These are phyloP conservation scores for Blennius ocellaris DNA, from an alignment of 2,113 vertebrate genomes.

Conservation along the genomic window DNA sequence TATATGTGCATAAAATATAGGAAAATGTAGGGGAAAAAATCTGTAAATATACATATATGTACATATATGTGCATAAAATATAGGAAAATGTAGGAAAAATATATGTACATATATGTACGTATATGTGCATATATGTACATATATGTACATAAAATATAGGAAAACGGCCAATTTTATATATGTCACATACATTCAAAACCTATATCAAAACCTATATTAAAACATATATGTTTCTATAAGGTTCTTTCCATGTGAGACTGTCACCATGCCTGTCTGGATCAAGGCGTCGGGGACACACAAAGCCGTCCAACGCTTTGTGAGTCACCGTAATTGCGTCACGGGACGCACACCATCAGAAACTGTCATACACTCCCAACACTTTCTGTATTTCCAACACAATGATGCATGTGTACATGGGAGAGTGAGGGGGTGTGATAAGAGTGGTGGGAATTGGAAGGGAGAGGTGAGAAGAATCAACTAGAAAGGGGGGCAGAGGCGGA, in stretches of 20 bases:
- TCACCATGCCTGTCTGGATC: constrained; percentile 45
- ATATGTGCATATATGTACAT: too few relatives aligned
- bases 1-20: too few relatives aligned
- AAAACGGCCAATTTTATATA: too few relatives aligned
- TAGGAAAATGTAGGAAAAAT: too few relatives aligned
- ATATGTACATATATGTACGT: too few relatives aligned
- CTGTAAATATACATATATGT: too few relatives aligned
- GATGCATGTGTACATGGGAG: not conserved
- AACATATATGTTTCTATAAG: too few relatives aligned
- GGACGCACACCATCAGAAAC: not conserved
- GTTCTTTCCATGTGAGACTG: constrained; percentile 44
- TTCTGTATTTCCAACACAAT: not conserved
- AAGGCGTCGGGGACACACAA: constrained; percentile 11
- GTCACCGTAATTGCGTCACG: constrained; percentile 1
- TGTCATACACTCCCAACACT: not conserved
- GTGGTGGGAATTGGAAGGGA: not conserved
- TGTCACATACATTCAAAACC: too few relatives aligned
- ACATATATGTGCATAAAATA: too few relatives aligned
- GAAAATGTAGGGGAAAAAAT: too few relatives aligned
- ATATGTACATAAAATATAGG: too few relatives aligned
- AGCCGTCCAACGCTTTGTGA: constrained; percentile 38
- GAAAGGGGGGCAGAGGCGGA: not conserved
- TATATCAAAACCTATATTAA: too few relatives aligned
- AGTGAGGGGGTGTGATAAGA: not conserved
- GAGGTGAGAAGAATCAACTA: constrained; percentile 13